Conservation (phyloP, 1,140 invertebrate genomes). For the Platyscapa corneri region DNA sequence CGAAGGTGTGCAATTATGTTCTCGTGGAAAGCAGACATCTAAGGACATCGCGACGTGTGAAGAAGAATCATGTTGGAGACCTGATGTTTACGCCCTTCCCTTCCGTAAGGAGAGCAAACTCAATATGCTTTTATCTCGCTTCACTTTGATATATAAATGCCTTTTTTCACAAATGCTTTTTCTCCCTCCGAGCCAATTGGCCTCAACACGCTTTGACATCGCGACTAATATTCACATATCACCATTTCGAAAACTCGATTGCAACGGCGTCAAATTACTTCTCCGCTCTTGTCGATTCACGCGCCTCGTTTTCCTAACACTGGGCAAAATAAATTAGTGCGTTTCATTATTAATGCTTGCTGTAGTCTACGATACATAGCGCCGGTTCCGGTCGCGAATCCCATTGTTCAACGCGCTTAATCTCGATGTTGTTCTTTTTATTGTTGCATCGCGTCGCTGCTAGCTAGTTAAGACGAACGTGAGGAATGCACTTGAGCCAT, state of each 20-base stretch:
- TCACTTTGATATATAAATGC: background rate
- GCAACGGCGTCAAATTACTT: no score
- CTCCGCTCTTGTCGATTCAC: no score
- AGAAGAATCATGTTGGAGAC: constrained; percentile 5
- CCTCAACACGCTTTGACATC: no score
- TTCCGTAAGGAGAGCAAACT: background rate
- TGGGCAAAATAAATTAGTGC: background rate
- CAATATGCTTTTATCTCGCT: background rate
- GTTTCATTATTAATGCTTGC: no score
- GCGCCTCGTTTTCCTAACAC: background rate
- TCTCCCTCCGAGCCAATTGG: background rate
- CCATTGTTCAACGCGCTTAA: background rate
- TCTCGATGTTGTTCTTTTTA: background rate
- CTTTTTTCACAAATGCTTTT: background rate
- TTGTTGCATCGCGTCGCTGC: background rate
- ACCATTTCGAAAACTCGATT: no score
- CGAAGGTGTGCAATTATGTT: constrained; percentile 14
- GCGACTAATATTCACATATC: no score
- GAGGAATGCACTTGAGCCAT: background rate
- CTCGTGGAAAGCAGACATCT: background rate
- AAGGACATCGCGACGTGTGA: background rate
- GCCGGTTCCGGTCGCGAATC: background rate
- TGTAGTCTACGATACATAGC: no score
- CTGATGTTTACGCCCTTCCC: background rate
- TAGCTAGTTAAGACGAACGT: background rate